Evolutionary conservation across 2,888 invertebrate species (phyloP).

Genomic region (Toxonevra muliebris): DNA sequence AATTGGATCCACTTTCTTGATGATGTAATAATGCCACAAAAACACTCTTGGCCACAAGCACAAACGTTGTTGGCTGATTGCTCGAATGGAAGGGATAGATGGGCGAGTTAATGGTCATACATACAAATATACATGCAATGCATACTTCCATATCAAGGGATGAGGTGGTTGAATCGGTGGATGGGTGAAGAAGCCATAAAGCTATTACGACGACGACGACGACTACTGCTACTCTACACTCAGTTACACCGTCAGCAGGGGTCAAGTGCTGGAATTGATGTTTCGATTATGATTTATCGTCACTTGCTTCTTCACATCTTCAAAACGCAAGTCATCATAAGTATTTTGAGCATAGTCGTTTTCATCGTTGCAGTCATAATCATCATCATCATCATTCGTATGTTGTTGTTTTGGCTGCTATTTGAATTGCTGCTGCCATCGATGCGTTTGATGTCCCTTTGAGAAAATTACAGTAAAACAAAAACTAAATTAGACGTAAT

Average conservation of each 20-base stretch:
- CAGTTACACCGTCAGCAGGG: constrained; percentile 47
- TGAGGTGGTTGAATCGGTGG: too few relatives aligned
- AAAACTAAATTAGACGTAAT: constrained; percentile 50
- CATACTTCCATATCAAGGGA: too few relatives aligned
- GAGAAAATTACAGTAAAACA: constrained; percentile 48
- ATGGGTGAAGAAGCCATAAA: too few relatives aligned
- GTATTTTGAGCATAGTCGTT: neutral
- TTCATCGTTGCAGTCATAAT: too few relatives aligned
- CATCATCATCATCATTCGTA: neutral
- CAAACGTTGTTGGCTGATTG: neutral
- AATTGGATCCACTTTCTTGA: constrained; percentile 34
- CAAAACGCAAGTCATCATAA: constrained; percentile 46
- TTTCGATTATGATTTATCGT: constrained; percentile 65
- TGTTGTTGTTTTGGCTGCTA: constrained; percentile 9
- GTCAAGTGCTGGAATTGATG: constrained; percentile 65
- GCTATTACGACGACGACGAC: too few relatives aligned
- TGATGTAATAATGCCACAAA: constrained; percentile 42
- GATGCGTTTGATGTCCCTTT: constrained; percentile 56
- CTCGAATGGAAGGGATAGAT: too few relatives aligned
- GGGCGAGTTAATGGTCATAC: neutral
- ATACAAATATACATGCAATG: too few relatives aligned
- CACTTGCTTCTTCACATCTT: constrained; percentile 40
- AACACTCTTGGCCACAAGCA: constrained; percentile 35
- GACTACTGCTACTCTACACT: too few relatives aligned
- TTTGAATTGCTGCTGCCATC: constrained; percentile 32